A percentile compares a stretch with the other conserved stretches of the same genome.
These are phyloP conservation scores for Chymomyza procnemis DNA, from an alignment of 2,888 invertebrate genomes.

Conservation along the genomic window DNA sequence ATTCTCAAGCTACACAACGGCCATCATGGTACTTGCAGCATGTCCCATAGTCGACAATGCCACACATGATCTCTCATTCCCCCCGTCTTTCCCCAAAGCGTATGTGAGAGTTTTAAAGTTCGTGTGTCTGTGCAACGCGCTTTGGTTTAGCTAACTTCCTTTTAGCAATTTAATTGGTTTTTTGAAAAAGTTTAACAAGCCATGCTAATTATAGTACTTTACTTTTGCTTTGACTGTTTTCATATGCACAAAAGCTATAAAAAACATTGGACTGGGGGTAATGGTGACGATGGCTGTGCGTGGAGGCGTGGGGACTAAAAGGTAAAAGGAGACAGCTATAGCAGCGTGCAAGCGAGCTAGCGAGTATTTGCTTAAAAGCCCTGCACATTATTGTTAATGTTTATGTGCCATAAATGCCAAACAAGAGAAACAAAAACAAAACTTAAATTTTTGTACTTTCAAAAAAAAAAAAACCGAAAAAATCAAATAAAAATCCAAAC, in stretches of 20 bases:
- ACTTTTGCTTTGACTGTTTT: constrained; percentile 58
- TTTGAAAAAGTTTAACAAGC: constrained; percentile 72
- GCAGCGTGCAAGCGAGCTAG: neutral
- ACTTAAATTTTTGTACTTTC: constrained; percentile 2
- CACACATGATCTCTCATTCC: too few relatives aligned
- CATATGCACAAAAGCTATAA: neutral
- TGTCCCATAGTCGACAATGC: too few relatives aligned
- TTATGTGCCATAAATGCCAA: neutral
- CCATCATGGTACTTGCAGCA: too few relatives aligned
- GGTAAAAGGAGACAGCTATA: neutral
- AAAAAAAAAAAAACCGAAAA: too few relatives aligned
- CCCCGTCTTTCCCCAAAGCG: constrained; percentile 3
- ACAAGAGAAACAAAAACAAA: neutral
- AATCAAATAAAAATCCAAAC: constrained; percentile 15
- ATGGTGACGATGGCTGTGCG: too few relatives aligned
- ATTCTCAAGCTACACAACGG: too few relatives aligned
- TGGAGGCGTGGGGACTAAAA: neutral
- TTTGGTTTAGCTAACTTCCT: constrained; percentile 21
- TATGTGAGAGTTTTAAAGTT: neutral
- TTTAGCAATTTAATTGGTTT: constrained; percentile 62
- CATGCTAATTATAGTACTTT: constrained; percentile 63
- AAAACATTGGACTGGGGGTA: too few relatives aligned
- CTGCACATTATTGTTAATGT: neutral
- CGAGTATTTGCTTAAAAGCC: neutral
- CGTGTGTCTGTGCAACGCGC: constrained; percentile 17